Evolutionary conservation across 2,797 vertebrate species (phyloP).

Genomic region (Rhynchonycteris naso): DNA sequence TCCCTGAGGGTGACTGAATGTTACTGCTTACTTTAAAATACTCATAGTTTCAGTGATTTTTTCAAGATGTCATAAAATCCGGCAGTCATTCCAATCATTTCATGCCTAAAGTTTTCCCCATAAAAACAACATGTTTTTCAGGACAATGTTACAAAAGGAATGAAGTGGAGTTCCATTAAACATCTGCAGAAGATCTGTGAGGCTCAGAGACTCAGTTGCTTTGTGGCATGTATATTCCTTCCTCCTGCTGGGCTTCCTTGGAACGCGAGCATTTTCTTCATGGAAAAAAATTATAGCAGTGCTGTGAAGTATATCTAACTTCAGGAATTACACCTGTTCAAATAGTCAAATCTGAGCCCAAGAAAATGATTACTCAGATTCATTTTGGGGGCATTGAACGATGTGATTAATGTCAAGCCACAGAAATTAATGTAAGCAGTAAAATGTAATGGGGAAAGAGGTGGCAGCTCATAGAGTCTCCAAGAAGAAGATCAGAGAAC

Average conservation of each 20-base stretch:
- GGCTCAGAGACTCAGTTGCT: not conserved
- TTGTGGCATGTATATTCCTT: not conserved
- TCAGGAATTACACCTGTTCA: not conserved
- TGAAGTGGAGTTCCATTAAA: not conserved
- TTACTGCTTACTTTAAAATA: constrained; percentile 42
- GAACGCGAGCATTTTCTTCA: not conserved
- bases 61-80: constrained; percentile 56
- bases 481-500: not conserved
- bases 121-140: constrained; percentile 44
- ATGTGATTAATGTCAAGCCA: not conserved
- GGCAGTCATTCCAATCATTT: constrained; percentile 44
- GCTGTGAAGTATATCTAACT: not conserved
- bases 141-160: not conserved
- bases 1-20: not conserved
- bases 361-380: not conserved
- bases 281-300: not conserved
- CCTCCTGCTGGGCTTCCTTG: not conserved
- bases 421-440: not conserved
- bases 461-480: not conserved
- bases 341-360: not conserved
- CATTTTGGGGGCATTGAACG: not conserved
- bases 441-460: not conserved
- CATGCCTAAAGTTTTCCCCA: constrained; percentile 23
- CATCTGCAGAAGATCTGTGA: constrained; percentile 48
- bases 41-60: constrained; percentile 47